These are phyloP conservation scores for Listronotus bonariensis DNA, from an alignment of 1,140 invertebrate species.

Conservation along the genomic window DNA sequence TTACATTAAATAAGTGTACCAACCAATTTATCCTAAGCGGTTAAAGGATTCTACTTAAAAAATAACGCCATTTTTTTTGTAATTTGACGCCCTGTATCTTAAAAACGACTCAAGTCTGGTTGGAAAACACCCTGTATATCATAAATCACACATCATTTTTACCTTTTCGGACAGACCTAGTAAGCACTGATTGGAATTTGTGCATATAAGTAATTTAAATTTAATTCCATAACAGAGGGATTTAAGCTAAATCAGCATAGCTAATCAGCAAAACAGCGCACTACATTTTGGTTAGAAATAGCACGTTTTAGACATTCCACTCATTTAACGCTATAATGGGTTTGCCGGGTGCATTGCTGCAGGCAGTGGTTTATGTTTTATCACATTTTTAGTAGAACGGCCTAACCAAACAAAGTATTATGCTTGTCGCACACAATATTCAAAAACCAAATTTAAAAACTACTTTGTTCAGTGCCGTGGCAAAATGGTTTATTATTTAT, in stretches of 20 bases:
- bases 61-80: too few relatives aligned
- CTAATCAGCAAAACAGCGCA: constrained; percentile 19
- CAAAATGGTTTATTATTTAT: too few relatives aligned
- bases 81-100: too few relatives aligned
- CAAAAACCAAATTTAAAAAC: neutral
- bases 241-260: constrained; percentile 23
- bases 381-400: constrained; percentile 3
- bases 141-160: too few relatives aligned
- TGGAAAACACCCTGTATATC: too few relatives aligned
- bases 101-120: too few relatives aligned
- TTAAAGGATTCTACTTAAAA: too few relatives aligned
- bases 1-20: too few relatives aligned
- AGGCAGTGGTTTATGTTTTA: constrained; percentile 7
- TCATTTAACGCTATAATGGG: constrained; percentile 3
- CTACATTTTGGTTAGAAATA: constrained; percentile 6
- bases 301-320: constrained; percentile 23
- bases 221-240: constrained; percentile 16
- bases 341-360: constrained; percentile 18
- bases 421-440: neutral
- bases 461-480: too few relatives aligned
- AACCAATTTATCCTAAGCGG: too few relatives aligned
- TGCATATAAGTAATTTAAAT: constrained; percentile 10
- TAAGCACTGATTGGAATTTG: constrained; percentile 9
- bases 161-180: neutral
- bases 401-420: constrained; percentile 6